phyloP scores from a whole-genome alignment of 2,888 invertebrate species.

The Tetrapedia diversipes region DNA sequence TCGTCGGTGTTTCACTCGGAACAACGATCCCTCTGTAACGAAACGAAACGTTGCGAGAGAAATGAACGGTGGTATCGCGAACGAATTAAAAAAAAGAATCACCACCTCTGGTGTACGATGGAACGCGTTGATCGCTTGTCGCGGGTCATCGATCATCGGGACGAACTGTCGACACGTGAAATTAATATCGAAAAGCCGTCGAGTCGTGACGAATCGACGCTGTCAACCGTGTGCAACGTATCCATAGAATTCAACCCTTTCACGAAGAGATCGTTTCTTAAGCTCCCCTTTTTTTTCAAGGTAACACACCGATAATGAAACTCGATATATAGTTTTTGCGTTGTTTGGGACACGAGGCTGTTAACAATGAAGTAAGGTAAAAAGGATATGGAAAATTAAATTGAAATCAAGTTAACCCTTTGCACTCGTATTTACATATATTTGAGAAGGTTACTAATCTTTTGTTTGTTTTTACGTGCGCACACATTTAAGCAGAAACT shows the following conservation, averaged over 20 bases:
- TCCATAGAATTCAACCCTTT: background rate
- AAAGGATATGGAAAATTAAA: no score
- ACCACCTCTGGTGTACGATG: background rate
- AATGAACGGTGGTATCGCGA: no score
- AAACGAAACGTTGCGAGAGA: background rate
- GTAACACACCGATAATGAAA: no score
- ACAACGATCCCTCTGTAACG: constrained; percentile 45
- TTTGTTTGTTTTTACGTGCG: no score
- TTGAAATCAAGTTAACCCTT: no score
- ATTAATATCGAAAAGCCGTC: constrained; percentile 15
- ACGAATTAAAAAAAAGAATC: constrained; percentile 34
- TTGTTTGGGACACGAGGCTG: no score
- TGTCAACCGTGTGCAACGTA: background rate
- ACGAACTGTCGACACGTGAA: background rate
- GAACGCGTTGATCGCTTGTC: background rate
- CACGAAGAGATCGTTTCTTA: background rate
- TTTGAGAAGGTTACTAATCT: no score
- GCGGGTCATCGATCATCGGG: constrained; percentile 20
- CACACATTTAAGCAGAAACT: no score
- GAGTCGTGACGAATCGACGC: background rate
- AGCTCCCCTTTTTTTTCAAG: background rate
- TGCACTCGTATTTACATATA: no score
- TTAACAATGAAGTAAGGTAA: no score
- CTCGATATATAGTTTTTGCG: no score
- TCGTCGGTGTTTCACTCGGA: constrained; percentile 30